Conservation (phyloP, 2,113 vertebrate species). For the Rhagologus leucostigma region DNA sequence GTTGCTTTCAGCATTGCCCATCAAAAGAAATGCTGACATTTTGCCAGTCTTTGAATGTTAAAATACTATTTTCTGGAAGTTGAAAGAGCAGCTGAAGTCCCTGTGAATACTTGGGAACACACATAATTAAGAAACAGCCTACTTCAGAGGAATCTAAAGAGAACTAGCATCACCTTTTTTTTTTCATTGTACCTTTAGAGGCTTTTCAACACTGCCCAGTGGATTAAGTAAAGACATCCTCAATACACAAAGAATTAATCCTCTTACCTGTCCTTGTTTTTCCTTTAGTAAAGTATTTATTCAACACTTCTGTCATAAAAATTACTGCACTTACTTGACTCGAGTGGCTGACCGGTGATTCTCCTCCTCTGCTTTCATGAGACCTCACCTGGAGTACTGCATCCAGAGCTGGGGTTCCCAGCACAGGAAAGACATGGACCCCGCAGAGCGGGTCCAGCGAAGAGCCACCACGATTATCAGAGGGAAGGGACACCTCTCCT, state of each 20-base stretch:
- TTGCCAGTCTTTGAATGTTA: background rate
- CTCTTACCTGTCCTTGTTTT: background rate
- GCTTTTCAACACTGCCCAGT: background rate
- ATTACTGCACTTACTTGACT: background rate
- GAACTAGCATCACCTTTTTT: background rate
- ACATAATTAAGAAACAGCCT: background rate
- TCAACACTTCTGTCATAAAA: background rate
- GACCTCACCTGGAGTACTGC: background rate
- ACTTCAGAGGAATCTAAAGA: background rate
- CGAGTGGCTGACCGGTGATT: background rate
- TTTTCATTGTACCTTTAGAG: background rate
- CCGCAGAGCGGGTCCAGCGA: background rate
- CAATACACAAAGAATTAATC: background rate
- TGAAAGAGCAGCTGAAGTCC: background rate
- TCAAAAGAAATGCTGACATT: background rate
- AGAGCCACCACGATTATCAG: background rate
- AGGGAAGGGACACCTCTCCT: background rate
- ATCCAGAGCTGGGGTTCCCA: background rate
- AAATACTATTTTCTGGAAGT: background rate
- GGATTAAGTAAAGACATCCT: background rate
- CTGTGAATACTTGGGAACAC: background rate
- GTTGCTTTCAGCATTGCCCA: background rate
- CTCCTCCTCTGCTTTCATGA: background rate
- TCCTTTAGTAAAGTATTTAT: background rate
- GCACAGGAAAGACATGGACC: background rate